Evolutionary conservation across 2,113 vertebrate genomes (phyloP), one percentile per base, ranked within the genome.

Genomic region (Poicephalus meyeri): DNA sequence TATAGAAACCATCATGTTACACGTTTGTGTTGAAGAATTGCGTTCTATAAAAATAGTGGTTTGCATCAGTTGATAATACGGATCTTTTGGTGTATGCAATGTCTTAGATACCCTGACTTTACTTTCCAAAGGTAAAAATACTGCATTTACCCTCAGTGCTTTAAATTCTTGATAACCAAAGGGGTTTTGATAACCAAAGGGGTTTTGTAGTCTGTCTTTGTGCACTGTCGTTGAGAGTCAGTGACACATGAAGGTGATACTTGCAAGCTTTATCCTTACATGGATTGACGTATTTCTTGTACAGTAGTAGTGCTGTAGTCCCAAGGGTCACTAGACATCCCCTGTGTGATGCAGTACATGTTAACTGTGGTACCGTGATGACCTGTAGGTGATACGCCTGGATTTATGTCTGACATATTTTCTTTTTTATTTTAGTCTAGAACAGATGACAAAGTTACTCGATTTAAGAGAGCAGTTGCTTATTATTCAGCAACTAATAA

Each of bases 391-490:
- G 73, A 50, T 31, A 39, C 60, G 76, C 68, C 44, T 89, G 78
- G 70, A 58, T 64, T 93, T 63, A 49, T 66, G 97, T 86, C 93
- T 97, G 88, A 97, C 91, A 15, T 39, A 4, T 73, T 96, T 44
- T 47, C 31, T 95, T 42, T 55, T 37, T 94, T 91, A 68, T 97
- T 98, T 96, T 94, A 99, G 99, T 99, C 99, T 94, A 99, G 99
- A 98, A 99, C 98, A 91, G 98, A 99, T 97, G 99, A 99, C 98
- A 99, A 99, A 98, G 98, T 99, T 90, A 97, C 98, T 96, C 99
- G 99, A 88, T 99, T 99, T 97, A 99, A 99, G 98, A 99, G 98
- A 97, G 99, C 99, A 28, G 99, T 99, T 98, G 99, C 98, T 92
- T 99, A 99, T 98, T 99, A 99, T 95, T 99, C 99, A 68, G 98